Evolutionary conservation across 2,797 vertebrate species (phyloP).

Genomic region (Picus viridis): DNA sequence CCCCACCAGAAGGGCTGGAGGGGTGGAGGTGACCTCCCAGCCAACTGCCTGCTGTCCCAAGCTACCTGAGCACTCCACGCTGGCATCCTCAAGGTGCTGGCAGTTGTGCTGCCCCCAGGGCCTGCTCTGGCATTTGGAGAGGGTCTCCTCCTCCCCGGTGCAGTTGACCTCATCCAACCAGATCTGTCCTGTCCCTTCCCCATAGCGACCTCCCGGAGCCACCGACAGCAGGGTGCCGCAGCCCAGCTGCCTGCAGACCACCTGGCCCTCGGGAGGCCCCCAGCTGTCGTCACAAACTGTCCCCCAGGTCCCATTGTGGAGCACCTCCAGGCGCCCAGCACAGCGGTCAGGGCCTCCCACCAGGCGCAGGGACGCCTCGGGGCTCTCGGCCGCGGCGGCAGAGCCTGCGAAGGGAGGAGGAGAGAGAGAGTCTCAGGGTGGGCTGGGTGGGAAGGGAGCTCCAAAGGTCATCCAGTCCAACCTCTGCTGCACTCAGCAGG

Average conservation of each 20-base stretch:
- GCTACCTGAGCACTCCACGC: slow-evolving; percentile 76
- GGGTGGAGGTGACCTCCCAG: too few relatives aligned
- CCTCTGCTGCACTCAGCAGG: too few relatives aligned
- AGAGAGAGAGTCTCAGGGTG: too few relatives aligned
- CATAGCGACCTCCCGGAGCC: slow-evolving; percentile 48
- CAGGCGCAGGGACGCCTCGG: slow-evolving; percentile 32
- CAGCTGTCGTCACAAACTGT: slow-evolving; percentile 71
- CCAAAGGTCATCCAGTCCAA: too few relatives aligned
- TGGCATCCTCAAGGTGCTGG: slow-evolving; percentile 68
- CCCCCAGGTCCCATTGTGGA: slow-evolving; percentile 65
- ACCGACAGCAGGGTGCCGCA: slow-evolving; percentile 52
- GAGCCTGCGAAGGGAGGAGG: background rate
- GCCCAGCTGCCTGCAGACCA: slow-evolving; percentile 69
- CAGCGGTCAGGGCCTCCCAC: slow-evolving; percentile 53
- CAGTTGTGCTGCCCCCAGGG: slow-evolving; percentile 68
- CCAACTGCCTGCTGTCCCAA: rapidly evolving
- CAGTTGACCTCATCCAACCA: slow-evolving; percentile 74
- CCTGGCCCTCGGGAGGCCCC: slow-evolving; percentile 46
- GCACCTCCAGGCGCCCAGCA: slow-evolving; percentile 70
- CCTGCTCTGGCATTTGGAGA: slow-evolving; percentile 45
- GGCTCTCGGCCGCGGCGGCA: background rate
- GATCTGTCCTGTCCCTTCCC: slow-evolving; percentile 68
- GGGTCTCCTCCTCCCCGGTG: slow-evolving; percentile 39
- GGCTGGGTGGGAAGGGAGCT: too few relatives aligned
- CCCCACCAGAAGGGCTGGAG: background rate